Base-by-base conservation (phyloP, 2,113 vertebrate genomes). In the Oryzias javanicus region DNA sequence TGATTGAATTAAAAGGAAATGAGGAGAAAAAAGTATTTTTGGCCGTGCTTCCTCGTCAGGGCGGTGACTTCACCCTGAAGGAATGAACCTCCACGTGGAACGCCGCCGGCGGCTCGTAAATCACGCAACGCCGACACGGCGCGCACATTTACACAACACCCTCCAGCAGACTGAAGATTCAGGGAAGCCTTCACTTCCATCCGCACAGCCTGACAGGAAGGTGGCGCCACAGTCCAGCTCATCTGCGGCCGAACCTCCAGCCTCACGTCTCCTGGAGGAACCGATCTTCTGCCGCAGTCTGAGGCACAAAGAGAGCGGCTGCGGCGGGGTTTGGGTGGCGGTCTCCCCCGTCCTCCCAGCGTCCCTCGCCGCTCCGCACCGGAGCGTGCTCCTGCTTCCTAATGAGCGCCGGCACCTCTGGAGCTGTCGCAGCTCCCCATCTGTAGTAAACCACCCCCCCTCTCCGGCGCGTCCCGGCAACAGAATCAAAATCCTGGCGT, bases 331-430 rank as follows among this genome's bases (percentile, higher is more conserved):
- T 59, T n/a, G 8, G 27, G 18, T 20, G 52, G 29, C 29, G 42
- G 25, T 12, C 2, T 14, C 14, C 12, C 18, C 44, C 6, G 2
- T 2, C 25, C 61, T 41, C 66, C 41, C 20, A 29, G 17, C 29
- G 41, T 53, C 60, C 40, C 76, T 49, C n/a, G 5, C 59, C 67
- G 70, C 79, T 83, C 90, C 90, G 90, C 89, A 89, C 87, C 67
- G 64, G 72, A 78, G 88, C 83, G 75, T 90, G 89, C 89, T 76
- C 83, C 73, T 91, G 87, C 55, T 85, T 91, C 81, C 69, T 89
- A 90, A 91, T 91, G 90, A 91, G 89, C 85, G 66, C 71, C 45
- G 72, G 78, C 79, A 82, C 82, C 79, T 81, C 70, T 55, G 78
- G 65, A 54, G 56, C 86, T 70, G 78, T 83, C 77, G 70, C 55